A percentile compares a stretch with the other conserved stretches of the same genome.
Conservation (phyloP, 2,888 invertebrate genomes). For the Eupelmus urozonus region DNA sequence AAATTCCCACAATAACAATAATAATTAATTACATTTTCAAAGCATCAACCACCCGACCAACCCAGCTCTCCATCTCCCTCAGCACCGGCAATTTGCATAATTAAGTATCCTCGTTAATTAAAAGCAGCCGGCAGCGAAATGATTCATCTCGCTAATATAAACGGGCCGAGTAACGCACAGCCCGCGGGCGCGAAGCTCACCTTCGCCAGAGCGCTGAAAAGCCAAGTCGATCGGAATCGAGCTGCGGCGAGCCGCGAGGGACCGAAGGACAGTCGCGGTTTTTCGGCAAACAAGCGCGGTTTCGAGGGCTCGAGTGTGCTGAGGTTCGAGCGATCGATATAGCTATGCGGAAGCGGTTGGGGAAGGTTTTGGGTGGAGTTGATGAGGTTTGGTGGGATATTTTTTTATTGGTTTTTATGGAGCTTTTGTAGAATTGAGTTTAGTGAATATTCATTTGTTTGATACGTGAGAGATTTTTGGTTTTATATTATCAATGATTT, state of each 20-base stretch:
- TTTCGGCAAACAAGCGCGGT: no score
- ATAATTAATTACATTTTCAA: constrained; percentile 12
- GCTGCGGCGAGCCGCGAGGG: neutral
- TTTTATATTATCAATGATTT: no score
- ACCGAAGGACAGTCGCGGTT: no score
- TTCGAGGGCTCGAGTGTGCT: no score
- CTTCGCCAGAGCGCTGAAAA: neutral
- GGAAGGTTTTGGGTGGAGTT: no score
- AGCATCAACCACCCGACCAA: neutral
- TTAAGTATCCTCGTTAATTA: constrained; percentile 41
- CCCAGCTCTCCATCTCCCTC: neutral
- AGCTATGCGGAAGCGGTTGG: no score
- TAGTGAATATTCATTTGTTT: no score
- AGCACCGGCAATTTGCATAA: constrained; percentile 26
- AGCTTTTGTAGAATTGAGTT: no score
- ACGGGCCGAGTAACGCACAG: neutral
- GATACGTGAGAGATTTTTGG: no score
- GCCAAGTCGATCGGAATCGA: neutral
- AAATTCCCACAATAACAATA: neutral
- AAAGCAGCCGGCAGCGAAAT: constrained; percentile 29
- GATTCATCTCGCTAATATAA: constrained; percentile 42
- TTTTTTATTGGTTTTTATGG: no score
- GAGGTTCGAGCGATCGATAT: no score
- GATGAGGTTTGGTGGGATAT: no score
- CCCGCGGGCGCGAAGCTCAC: neutral